Evolutionary conservation across 2,113 vertebrate genomes (phyloP).

Genomic region (Siniperca chuatsi): DNA sequence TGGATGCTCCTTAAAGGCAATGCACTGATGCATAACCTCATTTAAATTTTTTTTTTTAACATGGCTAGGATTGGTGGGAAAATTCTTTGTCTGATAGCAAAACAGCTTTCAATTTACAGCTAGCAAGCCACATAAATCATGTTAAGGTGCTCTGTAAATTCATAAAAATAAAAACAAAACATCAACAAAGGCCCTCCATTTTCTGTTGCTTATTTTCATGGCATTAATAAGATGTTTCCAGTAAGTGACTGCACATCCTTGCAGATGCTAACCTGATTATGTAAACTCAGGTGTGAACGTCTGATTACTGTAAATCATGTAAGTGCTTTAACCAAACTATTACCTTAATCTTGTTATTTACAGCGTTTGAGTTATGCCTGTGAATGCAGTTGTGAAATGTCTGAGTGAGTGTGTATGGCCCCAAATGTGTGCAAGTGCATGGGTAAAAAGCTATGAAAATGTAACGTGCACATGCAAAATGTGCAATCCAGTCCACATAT

Average conservation of each 20-base stretch:
- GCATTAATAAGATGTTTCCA: slow-evolving; percentile 12
- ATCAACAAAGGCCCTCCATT: background rate
- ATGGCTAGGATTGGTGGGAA: background rate
- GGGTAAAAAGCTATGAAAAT: background rate
- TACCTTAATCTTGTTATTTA: slow-evolving; percentile 51
- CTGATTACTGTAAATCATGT: slow-evolving; percentile 27
- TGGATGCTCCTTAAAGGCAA: slow-evolving; percentile 9
- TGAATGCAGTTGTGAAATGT: background rate
- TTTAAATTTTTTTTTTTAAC: background rate
- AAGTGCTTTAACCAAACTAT: slow-evolving; percentile 36
- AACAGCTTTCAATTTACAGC: background rate
- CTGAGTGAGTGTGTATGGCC: background rate
- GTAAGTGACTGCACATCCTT: background rate
- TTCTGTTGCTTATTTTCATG: background rate
- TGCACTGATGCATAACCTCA: background rate
- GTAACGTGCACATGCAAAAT: background rate
- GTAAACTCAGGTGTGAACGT: slow-evolving; percentile 10
- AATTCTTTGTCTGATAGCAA: background rate
- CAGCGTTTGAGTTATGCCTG: slow-evolving; percentile 29
- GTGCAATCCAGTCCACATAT: slow-evolving; percentile 5
- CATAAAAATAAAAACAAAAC: background rate
- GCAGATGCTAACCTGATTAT: slow-evolving; percentile 30
- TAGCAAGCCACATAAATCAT: background rate
- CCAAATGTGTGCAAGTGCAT: background rate
- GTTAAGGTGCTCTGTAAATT: background rate